These are phyloP conservation scores for Capromys pilorides DNA, from an alignment of 2,797 vertebrate species.

Conservation along the genomic window DNA sequence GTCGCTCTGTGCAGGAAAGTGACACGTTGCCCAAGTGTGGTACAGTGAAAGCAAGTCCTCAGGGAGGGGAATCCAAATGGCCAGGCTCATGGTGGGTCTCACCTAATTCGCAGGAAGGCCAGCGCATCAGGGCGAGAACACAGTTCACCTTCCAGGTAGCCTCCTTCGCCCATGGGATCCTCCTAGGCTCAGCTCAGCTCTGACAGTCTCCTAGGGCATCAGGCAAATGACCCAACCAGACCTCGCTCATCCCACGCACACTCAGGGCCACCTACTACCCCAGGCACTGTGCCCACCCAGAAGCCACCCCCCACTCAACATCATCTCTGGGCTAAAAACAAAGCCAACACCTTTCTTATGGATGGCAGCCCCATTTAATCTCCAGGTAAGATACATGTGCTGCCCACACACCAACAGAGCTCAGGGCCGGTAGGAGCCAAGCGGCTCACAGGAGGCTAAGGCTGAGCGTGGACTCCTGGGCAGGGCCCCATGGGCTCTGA, in stretches of 20 bases:
- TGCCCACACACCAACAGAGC: not conserved
- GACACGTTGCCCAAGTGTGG: not conserved
- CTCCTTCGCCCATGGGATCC: not conserved
- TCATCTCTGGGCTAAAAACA: not conserved
- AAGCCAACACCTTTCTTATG: not conserved
- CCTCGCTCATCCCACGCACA: not conserved
- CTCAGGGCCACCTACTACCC: not conserved
- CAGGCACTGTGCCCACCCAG: not conserved
- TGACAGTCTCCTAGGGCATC: not conserved
- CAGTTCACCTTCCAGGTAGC: not conserved
- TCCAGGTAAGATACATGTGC: not conserved
- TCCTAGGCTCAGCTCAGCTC: not conserved
- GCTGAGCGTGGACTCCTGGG: not conserved
- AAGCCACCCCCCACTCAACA: fast-evolving
- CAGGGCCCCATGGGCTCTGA: fast-evolving
- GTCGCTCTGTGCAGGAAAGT: not conserved
- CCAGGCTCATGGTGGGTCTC: not conserved
- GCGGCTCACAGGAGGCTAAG: not conserved
- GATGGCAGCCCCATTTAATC: not conserved
- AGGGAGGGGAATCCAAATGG: not conserved
- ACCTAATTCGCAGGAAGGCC: not conserved
- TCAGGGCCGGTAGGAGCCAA: fast-evolving
- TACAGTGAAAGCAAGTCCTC: not conserved
- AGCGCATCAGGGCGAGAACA: not conserved
- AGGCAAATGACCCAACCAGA: not conserved